A percentile compares a stretch with the other conserved stretches of the same genome.
phyloP scores from a whole-genome alignment of 2,888 invertebrate genomes.

The Rotaria magnacalcarata region DNA sequence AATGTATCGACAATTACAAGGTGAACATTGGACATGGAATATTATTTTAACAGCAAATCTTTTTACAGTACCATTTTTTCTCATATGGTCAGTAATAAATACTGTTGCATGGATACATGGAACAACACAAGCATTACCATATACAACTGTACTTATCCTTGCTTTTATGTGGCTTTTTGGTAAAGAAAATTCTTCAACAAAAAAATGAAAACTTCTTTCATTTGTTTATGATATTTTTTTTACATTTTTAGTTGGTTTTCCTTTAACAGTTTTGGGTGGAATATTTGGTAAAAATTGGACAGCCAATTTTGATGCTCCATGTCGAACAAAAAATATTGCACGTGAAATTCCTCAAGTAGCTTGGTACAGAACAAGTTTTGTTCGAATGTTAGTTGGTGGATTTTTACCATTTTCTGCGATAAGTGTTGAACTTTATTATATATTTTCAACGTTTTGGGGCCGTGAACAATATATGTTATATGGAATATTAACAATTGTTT shows the following conservation, averaged over 20 bases:
- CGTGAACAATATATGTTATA: constrained; percentile 62
- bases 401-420: constrained; percentile 63
- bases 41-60: constrained; percentile 62
- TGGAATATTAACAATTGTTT: constrained; percentile 61
- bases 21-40: constrained; percentile 62
- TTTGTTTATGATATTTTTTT: constrained; percentile 34
- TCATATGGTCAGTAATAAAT: constrained; percentile 62
- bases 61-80: constrained; percentile 62
- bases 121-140: constrained; percentile 62
- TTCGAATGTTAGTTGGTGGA: constrained; percentile 62
- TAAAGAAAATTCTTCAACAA: constrained; percentile 49
- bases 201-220: neutral
- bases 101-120: constrained; percentile 62
- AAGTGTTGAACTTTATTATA: constrained; percentile 62
- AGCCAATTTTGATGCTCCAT: constrained; percentile 60
- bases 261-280: constrained; percentile 62
- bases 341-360: constrained; percentile 61
- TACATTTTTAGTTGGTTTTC: constrained; percentile 60
- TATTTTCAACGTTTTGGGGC: constrained; percentile 63
- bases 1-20: constrained; percentile 61
- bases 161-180: constrained; percentile 60
- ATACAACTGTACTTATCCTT: constrained; percentile 61
- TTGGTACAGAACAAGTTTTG: constrained; percentile 60
- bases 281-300: constrained; percentile 62
- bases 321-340: constrained; percentile 62